Evolutionary conservation across 2,888 invertebrate species (phyloP).

Genomic region (Siphlonurus alternatus): DNA sequence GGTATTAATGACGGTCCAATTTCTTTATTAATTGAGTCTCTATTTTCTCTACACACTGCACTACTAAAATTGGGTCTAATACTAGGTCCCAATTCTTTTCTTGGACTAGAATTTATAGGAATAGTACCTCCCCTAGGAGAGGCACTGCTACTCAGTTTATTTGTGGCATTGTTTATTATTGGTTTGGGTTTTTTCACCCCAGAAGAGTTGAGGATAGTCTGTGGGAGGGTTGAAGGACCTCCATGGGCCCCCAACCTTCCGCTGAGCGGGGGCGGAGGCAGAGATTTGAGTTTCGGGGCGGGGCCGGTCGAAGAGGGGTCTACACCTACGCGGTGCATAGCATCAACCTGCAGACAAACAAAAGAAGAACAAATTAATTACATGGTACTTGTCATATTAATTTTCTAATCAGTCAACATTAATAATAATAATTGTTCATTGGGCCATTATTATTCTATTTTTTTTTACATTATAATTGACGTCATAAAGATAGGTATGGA

Average conservation of each 20-base stretch:
- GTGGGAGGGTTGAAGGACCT: no score
- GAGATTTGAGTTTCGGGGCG: not conserved
- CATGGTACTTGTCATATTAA: no score
- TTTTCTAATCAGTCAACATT: no score
- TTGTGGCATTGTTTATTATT: not conserved
- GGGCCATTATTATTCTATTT: no score
- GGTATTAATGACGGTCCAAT: not conserved
- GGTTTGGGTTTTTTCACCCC: not conserved
- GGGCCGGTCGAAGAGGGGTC: not conserved
- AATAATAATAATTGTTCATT: no score
- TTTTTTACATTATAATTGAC: no score
- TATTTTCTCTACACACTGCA: no score
- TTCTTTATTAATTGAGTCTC: not conserved
- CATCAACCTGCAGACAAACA: not conserved
- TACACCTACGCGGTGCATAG: not conserved
- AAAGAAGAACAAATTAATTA: no score
- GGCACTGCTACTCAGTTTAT: no score
- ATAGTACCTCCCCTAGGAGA: not conserved
- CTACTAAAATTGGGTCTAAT: not conserved
- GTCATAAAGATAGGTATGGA: no score
- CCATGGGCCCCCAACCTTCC: no score
- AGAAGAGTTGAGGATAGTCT: no score
- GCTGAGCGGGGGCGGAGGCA: not conserved
- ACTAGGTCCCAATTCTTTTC: not conserved
- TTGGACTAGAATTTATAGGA: not conserved